These are phyloP conservation scores for Hyperoplus lanceolatus DNA, from an alignment of 2,797 vertebrate species.

Conservation along the genomic window DNA sequence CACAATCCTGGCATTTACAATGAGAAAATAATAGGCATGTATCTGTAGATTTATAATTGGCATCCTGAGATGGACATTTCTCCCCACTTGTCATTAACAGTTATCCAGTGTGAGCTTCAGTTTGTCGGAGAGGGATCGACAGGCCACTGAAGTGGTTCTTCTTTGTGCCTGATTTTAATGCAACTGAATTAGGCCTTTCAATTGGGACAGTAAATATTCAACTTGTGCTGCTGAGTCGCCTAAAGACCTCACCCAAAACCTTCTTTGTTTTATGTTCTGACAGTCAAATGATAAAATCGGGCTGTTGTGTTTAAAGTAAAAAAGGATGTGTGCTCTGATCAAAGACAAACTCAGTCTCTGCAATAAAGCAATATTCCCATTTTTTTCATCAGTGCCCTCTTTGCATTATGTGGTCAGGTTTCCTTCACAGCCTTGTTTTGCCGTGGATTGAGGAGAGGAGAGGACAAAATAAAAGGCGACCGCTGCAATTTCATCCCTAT, in stretches of 20 bases:
- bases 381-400: slow-evolving; percentile 56
- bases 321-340: slow-evolving; percentile 40
- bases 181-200: slow-evolving; percentile 20
- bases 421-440: slow-evolving; percentile 63
- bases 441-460: slow-evolving; percentile 76
- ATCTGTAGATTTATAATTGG: slow-evolving; percentile 35
- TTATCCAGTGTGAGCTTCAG: slow-evolving; percentile 17
- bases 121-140: neutral
- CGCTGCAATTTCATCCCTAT: slow-evolving; percentile 84
- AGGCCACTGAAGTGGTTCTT: neutral
- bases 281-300: slow-evolving; percentile 32
- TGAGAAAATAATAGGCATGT: slow-evolving; percentile 5
- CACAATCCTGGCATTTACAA: neutral
- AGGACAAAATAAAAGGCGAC: slow-evolving; percentile 84
- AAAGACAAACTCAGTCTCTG: slow-evolving; percentile 41
- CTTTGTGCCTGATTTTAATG: slow-evolving; percentile 30
- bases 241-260: neutral
- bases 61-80: slow-evolving; percentile 19
- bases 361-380: slow-evolving; percentile 30
- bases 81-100: slow-evolving; percentile 27
- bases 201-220: slow-evolving; percentile 47
- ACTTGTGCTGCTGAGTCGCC: slow-evolving; percentile 14
- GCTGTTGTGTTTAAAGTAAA: slow-evolving; percentile 31
- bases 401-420: slow-evolving; percentile 55
- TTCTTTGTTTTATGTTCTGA: slow-evolving; percentile 28